Evolutionary conservation across 2,888 invertebrate genomes (phyloP).

Genomic region (Chrysolina americana): DNA sequence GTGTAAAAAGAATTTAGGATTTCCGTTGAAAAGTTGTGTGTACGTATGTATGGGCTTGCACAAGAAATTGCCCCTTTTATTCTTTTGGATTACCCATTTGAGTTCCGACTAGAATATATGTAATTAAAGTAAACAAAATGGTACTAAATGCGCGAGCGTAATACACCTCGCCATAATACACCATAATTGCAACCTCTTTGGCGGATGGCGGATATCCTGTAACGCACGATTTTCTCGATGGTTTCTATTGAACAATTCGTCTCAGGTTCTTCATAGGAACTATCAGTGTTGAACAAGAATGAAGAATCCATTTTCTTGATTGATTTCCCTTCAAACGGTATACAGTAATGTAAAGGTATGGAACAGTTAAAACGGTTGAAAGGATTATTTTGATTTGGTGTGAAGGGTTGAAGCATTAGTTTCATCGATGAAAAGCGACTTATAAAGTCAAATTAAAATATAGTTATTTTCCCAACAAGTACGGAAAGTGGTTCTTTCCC

Average conservation of each 20-base stretch:
- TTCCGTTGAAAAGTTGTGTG: conserved; percentile 15
- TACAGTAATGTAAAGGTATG: too few species aligned
- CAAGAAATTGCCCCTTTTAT: conserved; percentile 15
- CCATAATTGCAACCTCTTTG: conserved; percentile 5
- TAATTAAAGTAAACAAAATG: conserved; percentile 21
- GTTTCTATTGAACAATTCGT: conserved; percentile 13
- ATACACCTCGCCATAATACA: neutral
- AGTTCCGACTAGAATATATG: neutral
- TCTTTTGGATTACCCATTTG: neutral
- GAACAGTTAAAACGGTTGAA: too few species aligned
- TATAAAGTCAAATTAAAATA: too few species aligned
- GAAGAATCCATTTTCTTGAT: neutral
- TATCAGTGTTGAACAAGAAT: neutral
- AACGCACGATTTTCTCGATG: neutral
- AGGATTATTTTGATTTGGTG: too few species aligned
- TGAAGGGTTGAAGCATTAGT: too few species aligned
- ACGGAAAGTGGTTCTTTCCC: too few species aligned
- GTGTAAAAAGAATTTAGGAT: conserved; percentile 19
- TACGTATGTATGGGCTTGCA: neutral
- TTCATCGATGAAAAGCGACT: too few species aligned
- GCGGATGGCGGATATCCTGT: conserved; percentile 7
- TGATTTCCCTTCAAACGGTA: neutral
- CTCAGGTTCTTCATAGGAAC: neutral
- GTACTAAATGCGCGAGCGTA: conserved; percentile 8
- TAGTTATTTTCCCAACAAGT: too few species aligned